These are phyloP conservation scores for Indicator maculatus DNA, from an alignment of 2,113 vertebrate genomes.

Conservation along the genomic window DNA sequence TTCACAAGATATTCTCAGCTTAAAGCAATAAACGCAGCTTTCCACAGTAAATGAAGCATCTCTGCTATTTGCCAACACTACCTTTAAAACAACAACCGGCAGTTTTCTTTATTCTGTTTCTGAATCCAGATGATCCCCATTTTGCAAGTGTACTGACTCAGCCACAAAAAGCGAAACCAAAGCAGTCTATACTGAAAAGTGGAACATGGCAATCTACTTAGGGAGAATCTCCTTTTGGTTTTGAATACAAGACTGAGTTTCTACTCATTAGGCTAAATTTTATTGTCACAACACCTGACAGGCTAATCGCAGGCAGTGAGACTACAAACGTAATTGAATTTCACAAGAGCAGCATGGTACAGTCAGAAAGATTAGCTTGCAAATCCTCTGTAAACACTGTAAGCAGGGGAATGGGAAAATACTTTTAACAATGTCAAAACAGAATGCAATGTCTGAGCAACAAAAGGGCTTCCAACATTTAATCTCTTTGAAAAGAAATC, in stretches of 20 bases:
- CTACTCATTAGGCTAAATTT: background rate
- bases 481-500: background rate
- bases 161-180: background rate
- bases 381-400: background rate
- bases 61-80: background rate
- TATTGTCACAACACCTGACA: background rate
- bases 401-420: background rate
- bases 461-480: background rate
- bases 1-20: background rate
- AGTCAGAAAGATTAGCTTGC: background rate
- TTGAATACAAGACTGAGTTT: background rate
- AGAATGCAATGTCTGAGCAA: background rate
- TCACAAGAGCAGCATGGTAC: background rate
- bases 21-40: background rate
- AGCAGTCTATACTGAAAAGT: background rate
- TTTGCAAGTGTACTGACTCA: background rate
- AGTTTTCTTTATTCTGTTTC: background rate
- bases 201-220: background rate
- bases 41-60: background rate
- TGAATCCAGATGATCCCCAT: background rate
- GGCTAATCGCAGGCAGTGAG: background rate
- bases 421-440: background rate
- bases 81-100: background rate
- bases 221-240: background rate
- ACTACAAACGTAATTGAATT: background rate